Conservation (phyloP, 2,888 invertebrate species). For the Erebia ligea region DNA sequence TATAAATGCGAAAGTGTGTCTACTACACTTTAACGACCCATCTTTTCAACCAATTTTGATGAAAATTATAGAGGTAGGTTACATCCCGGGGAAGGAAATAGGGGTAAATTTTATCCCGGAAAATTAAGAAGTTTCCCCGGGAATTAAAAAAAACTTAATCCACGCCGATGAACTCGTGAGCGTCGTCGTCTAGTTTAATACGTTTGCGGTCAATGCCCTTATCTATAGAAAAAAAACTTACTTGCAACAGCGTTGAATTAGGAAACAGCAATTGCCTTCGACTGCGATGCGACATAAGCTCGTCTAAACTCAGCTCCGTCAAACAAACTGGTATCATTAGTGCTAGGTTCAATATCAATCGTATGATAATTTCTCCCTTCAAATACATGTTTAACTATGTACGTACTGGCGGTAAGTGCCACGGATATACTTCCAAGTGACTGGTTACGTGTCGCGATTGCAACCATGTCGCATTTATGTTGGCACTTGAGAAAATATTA, state of each 20-base stretch:
- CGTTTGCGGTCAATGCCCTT: no score
- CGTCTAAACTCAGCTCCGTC: conserved; percentile 32
- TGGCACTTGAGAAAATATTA: neutral
- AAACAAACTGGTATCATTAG: conserved; percentile 3
- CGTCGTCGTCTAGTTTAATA: no score
- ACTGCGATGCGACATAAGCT: conserved; percentile 51
- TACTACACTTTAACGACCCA: no score
- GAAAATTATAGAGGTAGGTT: no score
- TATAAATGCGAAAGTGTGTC: no score
- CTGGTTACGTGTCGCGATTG: conserved; percentile 37
- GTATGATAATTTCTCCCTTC: conserved; percentile 25
- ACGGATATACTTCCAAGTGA: conserved; percentile 20
- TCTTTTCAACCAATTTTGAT: no score
- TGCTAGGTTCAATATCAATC: conserved; percentile 20
- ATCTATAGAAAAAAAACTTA: conserved; percentile 41
- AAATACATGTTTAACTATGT: conserved; percentile 40
- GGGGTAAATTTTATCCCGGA: no score
- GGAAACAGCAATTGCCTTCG: conserved; percentile 65
- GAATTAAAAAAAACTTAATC: no score
- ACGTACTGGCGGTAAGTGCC: conserved; percentile 36
- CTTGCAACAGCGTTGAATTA: conserved; percentile 65
- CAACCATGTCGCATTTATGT: neutral
- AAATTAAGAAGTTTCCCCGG: no score
- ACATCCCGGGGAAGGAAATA: no score
- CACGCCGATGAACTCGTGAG: no score